phyloP scores from a whole-genome alignment of 2,888 invertebrate genomes.

The Tachina grossa region DNA sequence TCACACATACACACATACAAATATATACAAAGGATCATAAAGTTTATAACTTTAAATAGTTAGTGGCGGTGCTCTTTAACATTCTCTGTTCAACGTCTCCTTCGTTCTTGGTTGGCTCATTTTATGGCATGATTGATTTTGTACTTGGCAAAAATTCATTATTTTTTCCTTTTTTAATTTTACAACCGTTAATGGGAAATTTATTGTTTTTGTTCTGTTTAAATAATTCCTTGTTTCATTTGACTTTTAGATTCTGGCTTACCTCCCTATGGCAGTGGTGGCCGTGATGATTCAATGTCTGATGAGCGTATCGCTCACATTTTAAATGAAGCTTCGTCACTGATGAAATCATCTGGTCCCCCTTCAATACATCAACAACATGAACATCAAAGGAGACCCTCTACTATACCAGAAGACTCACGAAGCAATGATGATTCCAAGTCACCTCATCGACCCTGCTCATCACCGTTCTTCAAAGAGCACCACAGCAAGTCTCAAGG shows the following conservation, averaged over 20 bases:
- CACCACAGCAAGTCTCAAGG: slow-evolving; percentile 83
- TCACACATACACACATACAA: neutral
- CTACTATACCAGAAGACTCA: slow-evolving; percentile 86
- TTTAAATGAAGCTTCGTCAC: slow-evolving; percentile 94
- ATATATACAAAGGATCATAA: slow-evolving; percentile 41
- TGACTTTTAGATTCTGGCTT: slow-evolving; percentile 87
- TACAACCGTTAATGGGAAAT: slow-evolving; percentile 80
- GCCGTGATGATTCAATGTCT: slow-evolving; percentile 90
- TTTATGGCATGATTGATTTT: slow-evolving; percentile 70
- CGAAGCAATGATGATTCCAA: slow-evolving; percentile 92
- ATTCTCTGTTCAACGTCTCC: neutral
- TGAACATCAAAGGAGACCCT: slow-evolving; percentile 80
- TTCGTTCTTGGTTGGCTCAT: slow-evolving; percentile 11
- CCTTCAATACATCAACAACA: slow-evolving; percentile 82
- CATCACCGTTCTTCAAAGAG: slow-evolving; percentile 92
- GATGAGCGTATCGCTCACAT: slow-evolving; percentile 97
- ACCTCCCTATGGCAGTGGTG: slow-evolving; percentile 89
- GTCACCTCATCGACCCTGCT: slow-evolving; percentile 91
- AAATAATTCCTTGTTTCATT: slow-evolving; percentile 36
- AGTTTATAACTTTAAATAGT: slow-evolving; percentile 39
- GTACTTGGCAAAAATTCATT: slow-evolving; percentile 35
- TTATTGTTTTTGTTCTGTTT: slow-evolving; percentile 72
- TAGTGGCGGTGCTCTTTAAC: slow-evolving; percentile 41
- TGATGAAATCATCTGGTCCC: slow-evolving; percentile 87
- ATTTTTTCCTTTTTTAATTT: slow-evolving; percentile 68